These are phyloP conservation scores for Halichoerus grypus DNA, from an alignment of 2,113 vertebrate genomes.

Conservation along the genomic window DNA sequence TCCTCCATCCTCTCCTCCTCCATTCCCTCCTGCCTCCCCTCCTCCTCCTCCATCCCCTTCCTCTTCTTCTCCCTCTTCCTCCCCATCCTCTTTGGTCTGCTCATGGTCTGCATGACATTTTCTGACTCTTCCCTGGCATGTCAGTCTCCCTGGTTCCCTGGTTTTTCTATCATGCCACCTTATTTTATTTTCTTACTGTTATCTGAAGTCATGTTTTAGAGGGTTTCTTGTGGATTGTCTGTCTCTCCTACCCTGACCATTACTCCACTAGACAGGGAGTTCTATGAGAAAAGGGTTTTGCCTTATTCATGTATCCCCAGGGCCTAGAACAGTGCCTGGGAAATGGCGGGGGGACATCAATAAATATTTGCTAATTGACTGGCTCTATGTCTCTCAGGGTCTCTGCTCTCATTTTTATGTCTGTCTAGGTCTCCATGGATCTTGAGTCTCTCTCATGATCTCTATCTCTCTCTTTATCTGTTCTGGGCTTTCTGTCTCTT, in stretches of 20 bases:
- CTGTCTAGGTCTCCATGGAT: not conserved
- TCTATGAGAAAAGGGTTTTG: not conserved
- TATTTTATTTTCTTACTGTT: not conserved
- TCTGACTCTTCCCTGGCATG: not conserved
- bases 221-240: not conserved
- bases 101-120: not conserved
- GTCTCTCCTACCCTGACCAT: not conserved
- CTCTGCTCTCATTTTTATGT: not conserved
- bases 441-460: not conserved
- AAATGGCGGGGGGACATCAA: accelerated
- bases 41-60: accelerated
- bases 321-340: not conserved
- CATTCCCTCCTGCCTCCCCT: too few species aligned
- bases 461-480: not conserved
- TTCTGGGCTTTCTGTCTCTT: not conserved
- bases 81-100: not conserved
- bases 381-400: not conserved
- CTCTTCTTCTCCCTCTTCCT: too few species aligned
- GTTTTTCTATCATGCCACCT: not conserved
- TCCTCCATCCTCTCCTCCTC: not conserved
- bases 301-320: not conserved
- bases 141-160: not conserved
- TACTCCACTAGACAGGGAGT: not conserved
- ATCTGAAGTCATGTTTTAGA: not conserved
- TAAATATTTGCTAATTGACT: not conserved